Evolutionary conservation across 2,113 vertebrate genomes (phyloP), one percentile per base, ranked within the genome.

Genomic region (Eretmochelys imbricata): DNA sequence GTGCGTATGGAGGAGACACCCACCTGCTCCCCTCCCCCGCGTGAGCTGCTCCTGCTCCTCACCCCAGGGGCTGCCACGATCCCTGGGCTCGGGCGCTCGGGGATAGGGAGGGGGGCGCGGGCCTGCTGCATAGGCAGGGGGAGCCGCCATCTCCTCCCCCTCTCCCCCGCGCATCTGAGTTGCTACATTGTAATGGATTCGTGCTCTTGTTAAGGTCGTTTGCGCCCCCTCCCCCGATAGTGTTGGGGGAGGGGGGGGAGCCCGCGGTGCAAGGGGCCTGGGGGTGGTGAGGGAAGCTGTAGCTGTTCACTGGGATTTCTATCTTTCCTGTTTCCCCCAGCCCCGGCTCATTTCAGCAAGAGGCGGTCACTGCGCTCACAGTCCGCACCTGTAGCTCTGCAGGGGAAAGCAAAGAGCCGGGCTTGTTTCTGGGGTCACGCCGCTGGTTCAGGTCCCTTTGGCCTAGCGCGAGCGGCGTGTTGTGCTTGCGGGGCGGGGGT

Each of bases 21-120:
- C 96, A 96, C 93, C 96, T 96, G 95, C 95, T 54, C 88, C 93
- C 93, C 89, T 91, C 85, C 91, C 85, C 78, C 82, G 38, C 62
- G 46, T 54, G 76, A 14, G 85, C 78, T 90, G 35, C 80, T 82
- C 88, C 87, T 65, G 94, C 75, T 84, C 81, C 10, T 35, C 82
- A 38, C 53, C 5, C 4, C 57, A 79, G 13, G 80, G 82, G n/a
- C 82, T 81, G 55, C 82, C 57, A 62, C 51, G 46, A 55, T n/a
- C 48, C 27, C 29, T 50, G 59, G 59, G 59, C 29, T 62, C 13
- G 29, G 59, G 13, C 2, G 2, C 48, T 6, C 54, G 54, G 38
- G 42, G 42, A 42, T 42, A 42, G 42, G 82, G 51, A 78, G 55
- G 11, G 10, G 86, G 79, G 80, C 75, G 76, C 42, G 80, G 51